Evolutionary conservation across 2,113 vertebrate species (phyloP).

Genomic region (Lepidothrix coronata): DNA sequence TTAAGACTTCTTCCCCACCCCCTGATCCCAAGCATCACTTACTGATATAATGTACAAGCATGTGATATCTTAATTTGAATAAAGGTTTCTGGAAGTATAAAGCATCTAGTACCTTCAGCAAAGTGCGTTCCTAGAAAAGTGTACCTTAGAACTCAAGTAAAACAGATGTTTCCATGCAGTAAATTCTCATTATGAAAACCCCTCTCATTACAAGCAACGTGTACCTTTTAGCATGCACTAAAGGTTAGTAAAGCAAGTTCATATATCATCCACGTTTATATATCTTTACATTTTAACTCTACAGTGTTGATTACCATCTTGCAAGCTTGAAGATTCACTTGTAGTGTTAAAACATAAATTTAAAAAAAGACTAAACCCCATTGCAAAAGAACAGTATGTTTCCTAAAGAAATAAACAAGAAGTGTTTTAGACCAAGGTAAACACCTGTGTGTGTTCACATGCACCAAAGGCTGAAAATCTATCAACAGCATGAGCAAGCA

Average conservation of each 20-base stretch:
- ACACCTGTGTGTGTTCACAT: constrained; percentile 20
- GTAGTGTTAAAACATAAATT: neutral
- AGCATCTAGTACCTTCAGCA: constrained; percentile 19
- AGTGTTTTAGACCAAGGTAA: neutral
- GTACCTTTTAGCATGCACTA: constrained; percentile 66
- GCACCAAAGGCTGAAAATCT: constrained; percentile 49
- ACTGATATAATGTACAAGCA: neutral
- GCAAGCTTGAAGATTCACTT: neutral
- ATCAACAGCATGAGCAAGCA: constrained; percentile 70
- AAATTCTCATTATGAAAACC: neutral
- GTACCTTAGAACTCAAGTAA: neutral
- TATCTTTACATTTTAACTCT: constrained; percentile 41
- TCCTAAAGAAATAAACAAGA: neutral
- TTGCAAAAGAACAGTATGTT: neutral
- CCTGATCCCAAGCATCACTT: neutral
- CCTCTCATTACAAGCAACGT: neutral
- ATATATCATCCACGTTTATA: neutral
- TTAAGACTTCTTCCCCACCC: neutral
- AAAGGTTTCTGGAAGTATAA: neutral
- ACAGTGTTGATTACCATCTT: neutral
- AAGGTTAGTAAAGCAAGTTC: constrained; percentile 67
- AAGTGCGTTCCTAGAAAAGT: constrained; percentile 29
- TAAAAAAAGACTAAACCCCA: neutral
- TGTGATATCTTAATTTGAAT: neutral
- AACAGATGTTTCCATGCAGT: neutral